These are phyloP conservation scores for Panagrolaimus sp. DNA, from an alignment of 1,140 invertebrate species.

Conservation along the genomic window DNA sequence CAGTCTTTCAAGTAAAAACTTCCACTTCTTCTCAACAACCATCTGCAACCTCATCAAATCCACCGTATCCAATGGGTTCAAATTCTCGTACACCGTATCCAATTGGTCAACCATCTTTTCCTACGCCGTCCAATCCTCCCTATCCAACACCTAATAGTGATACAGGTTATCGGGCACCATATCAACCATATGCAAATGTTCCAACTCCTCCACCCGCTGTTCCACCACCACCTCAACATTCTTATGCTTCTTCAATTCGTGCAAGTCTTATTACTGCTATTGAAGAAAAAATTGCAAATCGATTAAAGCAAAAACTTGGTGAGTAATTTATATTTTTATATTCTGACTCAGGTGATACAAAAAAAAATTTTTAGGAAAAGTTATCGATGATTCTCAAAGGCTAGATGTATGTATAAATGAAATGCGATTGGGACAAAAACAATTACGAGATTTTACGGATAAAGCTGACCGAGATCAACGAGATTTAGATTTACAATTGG, in stretches of 20 bases:
- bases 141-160: conserved; percentile 23
- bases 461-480: conserved; percentile 77
- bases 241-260: conserved; percentile 65
- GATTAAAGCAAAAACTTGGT: conserved; percentile 78
- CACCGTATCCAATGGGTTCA: conserved; percentile 51
- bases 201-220: conserved; percentile 18
- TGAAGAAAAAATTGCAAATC: conserved; percentile 80
- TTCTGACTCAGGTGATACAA: neutral
- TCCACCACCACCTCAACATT: conserved; percentile 20
- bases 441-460: conserved; percentile 74
- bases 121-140: neutral
- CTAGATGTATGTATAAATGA: conserved; percentile 68
- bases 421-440: conserved; percentile 74
- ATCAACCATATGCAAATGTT: conserved; percentile 34
- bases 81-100: conserved; percentile 37
- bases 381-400: conserved; percentile 53
- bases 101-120: conserved; percentile 23
- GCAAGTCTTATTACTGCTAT: conserved; percentile 86
- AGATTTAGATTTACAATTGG: conserved; percentile 33
- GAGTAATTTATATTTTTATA: conserved; percentile 58
- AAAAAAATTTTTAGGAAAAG: conserved; percentile 42
- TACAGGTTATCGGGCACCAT: conserved; percentile 24
- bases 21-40: conserved; percentile 58
- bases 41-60: conserved; percentile 38
- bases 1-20: conserved; percentile 69